Percentiles rank a stretch among this genome's conserved stretches.
Conservation (phyloP, 53 echinoderm and acorn worm genomes). For the Luidia sarsii region DNA sequence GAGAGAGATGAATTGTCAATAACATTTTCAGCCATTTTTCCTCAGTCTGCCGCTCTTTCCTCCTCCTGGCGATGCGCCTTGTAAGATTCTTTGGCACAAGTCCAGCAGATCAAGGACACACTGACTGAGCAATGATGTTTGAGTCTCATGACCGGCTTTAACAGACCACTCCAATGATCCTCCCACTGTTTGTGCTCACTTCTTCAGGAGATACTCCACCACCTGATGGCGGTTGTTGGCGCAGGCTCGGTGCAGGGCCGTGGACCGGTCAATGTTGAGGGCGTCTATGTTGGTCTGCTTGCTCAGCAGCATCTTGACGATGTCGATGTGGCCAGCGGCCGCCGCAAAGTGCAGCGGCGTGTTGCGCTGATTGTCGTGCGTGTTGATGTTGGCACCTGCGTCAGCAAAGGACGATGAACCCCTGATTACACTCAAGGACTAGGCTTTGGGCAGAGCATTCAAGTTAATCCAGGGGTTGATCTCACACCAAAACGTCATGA, state of each 20-base stretch:
- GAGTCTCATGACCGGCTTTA: background rate
- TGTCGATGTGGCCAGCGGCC: conserved; percentile 71
- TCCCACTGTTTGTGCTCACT: conserved; percentile 46
- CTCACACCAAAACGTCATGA: too few relatives aligned
- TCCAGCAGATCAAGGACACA: too few relatives aligned
- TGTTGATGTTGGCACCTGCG: conserved; percentile 86
- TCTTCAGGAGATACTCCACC: conserved; percentile 77
- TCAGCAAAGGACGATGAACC: too few relatives aligned
- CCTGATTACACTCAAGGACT: too few relatives aligned
- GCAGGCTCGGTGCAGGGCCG: conserved; percentile 81
- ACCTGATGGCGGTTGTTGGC: conserved; percentile 73
- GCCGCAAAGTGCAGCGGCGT: conserved; percentile 89
- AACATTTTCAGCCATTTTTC: too few relatives aligned
- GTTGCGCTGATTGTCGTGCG: conserved; percentile 64
- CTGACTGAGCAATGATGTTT: too few relatives aligned
- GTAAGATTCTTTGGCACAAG: too few relatives aligned
- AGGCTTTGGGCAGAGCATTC: too few relatives aligned
- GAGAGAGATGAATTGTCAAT: too few relatives aligned
- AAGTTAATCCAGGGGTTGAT: too few relatives aligned
- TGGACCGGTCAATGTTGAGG: conserved; percentile 71
- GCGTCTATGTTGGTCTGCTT: conserved; percentile 68
- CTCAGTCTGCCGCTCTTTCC: too few relatives aligned
- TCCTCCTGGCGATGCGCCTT: too few relatives aligned
- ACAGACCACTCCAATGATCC: background rate
- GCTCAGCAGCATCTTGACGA: conserved; percentile 72